A percentile compares a stretch with the other conserved stretches of the same genome.
phyloP scores from a whole-genome alignment of 2,797 vertebrate species.

The Lophius americanus region DNA sequence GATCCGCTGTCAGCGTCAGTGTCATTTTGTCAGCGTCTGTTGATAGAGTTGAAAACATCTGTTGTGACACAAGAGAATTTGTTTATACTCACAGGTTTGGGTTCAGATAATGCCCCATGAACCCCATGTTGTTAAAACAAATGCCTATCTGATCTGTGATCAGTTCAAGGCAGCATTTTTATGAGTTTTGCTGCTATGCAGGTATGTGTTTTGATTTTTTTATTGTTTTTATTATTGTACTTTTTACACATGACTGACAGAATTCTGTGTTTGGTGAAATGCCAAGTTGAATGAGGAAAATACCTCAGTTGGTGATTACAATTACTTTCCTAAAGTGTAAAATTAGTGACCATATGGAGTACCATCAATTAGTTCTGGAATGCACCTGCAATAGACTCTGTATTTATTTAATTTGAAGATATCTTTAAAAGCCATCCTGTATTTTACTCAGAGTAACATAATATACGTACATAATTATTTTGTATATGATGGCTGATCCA shows the following conservation, averaged over 20 bases:
- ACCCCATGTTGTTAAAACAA: constrained; percentile 20
- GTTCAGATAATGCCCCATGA: constrained; percentile 27
- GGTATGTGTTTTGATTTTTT: constrained; percentile 36
- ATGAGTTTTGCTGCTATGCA: constrained; percentile 49
- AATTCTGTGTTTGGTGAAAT: constrained; percentile 64
- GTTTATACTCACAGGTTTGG: constrained; percentile 37
- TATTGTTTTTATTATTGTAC: background rate
- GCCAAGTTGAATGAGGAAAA: constrained; percentile 65
- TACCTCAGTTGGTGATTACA: constrained; percentile 62
- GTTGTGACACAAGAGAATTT: constrained; percentile 39
- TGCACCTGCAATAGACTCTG: constrained; percentile 65
- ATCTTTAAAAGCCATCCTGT: constrained; percentile 61
- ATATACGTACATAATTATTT: constrained; percentile 59
- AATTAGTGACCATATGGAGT: constrained; percentile 29
- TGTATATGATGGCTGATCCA: constrained; percentile 75
- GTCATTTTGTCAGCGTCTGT: constrained; percentile 63
- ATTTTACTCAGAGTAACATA: constrained; percentile 67
- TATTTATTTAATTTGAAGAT: constrained; percentile 76
- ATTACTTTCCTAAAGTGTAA: constrained; percentile 55
- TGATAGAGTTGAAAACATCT: constrained; percentile 21
- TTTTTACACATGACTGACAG: constrained; percentile 51
- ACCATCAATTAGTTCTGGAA: constrained; percentile 60
- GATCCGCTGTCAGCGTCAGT: constrained; percentile 74
- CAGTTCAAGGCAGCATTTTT: constrained; percentile 50
- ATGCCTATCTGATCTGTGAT: constrained; percentile 58